These are phyloP conservation scores for Mirza zaza DNA, from an alignment of 2,113 vertebrate genomes.

Conservation along the genomic window DNA sequence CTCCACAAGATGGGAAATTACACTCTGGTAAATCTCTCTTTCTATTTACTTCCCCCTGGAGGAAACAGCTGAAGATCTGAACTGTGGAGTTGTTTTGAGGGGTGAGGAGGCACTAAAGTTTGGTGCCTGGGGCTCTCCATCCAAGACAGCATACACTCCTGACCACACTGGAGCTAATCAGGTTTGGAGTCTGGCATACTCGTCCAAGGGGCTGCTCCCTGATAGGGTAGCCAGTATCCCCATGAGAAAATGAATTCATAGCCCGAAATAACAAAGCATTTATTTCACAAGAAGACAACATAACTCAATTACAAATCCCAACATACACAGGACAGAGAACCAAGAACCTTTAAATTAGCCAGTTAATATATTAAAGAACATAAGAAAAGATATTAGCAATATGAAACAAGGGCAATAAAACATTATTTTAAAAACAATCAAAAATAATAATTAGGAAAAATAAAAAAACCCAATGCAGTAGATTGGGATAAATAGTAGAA, in stretches of 20 bases:
- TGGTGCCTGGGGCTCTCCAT: background rate
- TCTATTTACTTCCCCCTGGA: background rate
- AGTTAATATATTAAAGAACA: background rate
- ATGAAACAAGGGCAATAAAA: background rate
- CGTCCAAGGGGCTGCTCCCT: background rate
- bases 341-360: background rate
- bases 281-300: background rate
- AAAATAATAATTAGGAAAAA: slow-evolving; percentile 11
- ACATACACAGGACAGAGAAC: background rate
- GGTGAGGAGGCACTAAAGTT: background rate
- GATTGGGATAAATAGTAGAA: background rate
- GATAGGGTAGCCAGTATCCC: background rate
- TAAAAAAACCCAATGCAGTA: background rate
- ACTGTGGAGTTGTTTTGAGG: background rate
- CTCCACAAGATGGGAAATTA: background rate
- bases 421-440: background rate
- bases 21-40: background rate
- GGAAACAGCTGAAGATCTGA: background rate
- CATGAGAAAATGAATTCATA: background rate
- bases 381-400: background rate
- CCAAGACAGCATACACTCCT: background rate
- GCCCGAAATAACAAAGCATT: background rate
- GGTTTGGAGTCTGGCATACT: background rate
- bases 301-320: background rate
- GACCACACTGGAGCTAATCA: background rate